phyloP scores from a whole-genome alignment of 2,113 vertebrate genomes.

The Oryzias javanicus region DNA sequence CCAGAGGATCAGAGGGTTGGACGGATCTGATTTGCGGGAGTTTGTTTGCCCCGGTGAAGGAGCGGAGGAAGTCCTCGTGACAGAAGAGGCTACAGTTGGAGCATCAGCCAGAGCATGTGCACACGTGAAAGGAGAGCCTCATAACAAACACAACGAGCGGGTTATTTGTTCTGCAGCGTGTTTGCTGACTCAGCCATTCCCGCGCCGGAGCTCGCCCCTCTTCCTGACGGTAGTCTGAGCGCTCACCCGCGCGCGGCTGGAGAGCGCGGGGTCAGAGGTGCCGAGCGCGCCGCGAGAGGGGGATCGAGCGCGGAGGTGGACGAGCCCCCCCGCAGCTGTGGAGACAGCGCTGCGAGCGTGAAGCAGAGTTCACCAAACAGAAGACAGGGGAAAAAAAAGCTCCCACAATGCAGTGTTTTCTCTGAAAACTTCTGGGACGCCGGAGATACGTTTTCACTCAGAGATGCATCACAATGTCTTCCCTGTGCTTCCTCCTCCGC shows the following conservation, averaged over 20 bases:
- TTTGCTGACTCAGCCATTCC: conserved; percentile 69
- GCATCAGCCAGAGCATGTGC: too few species aligned
- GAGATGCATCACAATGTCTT: conserved; percentile 85
- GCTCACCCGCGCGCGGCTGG: conserved; percentile 13
- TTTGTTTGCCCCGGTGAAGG: too few species aligned
- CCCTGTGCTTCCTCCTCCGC: conserved; percentile 75
- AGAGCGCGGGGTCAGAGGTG: conserved; percentile 19
- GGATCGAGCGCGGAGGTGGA: conserved; percentile 14
- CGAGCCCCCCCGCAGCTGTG: conserved; percentile 22
- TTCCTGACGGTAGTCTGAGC: conserved; percentile 44
- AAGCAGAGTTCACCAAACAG: conserved; percentile 52
- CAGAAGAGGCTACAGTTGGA: too few species aligned
- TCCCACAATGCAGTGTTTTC: conserved; percentile 88
- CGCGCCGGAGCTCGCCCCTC: conserved; percentile 46
- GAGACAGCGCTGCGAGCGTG: conserved; percentile 26
- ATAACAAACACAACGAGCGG: conserved; percentile 46
- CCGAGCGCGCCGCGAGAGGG: conserved; percentile 16
- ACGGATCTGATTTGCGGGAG: too few species aligned
- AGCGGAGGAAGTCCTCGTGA: too few species aligned
- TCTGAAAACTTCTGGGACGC: conserved; percentile 90
- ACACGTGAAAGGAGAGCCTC: conserved; percentile 34
- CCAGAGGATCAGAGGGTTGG: too few species aligned
- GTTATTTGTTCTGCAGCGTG: conserved; percentile 85
- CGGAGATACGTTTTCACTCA: conserved; percentile 86
- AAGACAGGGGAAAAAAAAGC: conserved; percentile 57